These are phyloP conservation scores for Myotis yumanensis DNA, from an alignment of 2,113 vertebrate species.

Conservation along the genomic window DNA sequence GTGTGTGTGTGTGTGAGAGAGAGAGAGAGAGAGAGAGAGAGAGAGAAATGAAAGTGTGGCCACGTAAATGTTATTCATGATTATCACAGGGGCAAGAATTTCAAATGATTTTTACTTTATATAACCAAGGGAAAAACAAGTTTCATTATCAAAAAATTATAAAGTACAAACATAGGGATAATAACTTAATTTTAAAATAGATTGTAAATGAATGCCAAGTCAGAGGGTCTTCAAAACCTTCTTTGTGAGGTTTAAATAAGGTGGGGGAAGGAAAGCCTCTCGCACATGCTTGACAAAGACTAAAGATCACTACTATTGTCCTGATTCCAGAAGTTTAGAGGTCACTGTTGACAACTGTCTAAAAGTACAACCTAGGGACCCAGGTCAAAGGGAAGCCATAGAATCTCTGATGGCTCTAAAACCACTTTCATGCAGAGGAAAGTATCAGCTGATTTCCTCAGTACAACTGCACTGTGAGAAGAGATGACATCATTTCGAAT, in stretches of 20 bases:
- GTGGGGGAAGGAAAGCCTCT: background rate
- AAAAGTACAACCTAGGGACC: background rate
- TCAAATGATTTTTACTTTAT: constrained; percentile 25
- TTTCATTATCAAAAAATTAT: background rate
- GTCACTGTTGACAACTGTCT: background rate
- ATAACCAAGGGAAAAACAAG: background rate
- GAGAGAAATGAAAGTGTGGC: background rate
- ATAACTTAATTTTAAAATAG: constrained; percentile 37
- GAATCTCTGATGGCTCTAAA: background rate
- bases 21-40: background rate
- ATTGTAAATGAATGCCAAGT: constrained; percentile 32
- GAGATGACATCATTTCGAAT: background rate
- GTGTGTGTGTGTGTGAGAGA: no score
- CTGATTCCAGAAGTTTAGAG: background rate
- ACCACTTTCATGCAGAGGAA: background rate
- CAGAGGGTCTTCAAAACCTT: background rate
- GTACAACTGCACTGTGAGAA: background rate
- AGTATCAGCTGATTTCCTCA: background rate
- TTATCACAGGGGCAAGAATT: background rate
- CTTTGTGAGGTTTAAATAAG: background rate
- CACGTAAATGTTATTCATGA: background rate
- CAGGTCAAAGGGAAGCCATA: background rate
- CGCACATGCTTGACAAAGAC: background rate
- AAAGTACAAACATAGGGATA: background rate
- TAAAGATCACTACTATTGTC: background rate